phyloP scores from a whole-genome alignment of 1,140 invertebrate genomes.

The Macrobrachium nipponense region DNA sequence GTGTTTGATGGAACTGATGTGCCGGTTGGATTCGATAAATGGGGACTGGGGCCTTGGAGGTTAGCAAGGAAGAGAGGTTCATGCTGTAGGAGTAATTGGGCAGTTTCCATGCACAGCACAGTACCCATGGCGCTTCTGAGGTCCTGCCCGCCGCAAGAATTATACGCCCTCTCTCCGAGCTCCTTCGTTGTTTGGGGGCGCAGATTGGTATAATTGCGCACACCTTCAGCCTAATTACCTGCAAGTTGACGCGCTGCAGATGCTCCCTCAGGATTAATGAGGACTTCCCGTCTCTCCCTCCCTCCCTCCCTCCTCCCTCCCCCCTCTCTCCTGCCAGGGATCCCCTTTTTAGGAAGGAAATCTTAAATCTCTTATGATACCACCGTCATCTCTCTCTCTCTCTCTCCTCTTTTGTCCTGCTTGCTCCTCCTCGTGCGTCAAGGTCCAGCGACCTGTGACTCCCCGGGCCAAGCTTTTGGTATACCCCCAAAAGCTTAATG shows the following conservation, averaged over 20 bases:
- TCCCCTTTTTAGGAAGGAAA: not conserved
- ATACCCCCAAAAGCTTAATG: constrained; percentile 19
- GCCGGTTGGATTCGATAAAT: not conserved
- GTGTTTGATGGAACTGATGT: too few species aligned
- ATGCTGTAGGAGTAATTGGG: not conserved
- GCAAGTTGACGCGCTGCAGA: constrained; percentile 9
- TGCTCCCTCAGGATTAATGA: constrained; percentile 27
- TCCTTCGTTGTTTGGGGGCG: constrained; percentile 33
- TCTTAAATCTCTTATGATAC: too few species aligned
- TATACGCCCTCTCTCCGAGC: constrained; percentile 1
- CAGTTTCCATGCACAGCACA: constrained; percentile 32
- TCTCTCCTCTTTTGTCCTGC: not conserved
- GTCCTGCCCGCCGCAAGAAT: not conserved
- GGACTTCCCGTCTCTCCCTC: not conserved
- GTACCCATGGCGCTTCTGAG: constrained; percentile 23
- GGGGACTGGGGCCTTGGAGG: not conserved
- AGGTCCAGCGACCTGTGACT: not conserved
- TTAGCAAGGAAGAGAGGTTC: not conserved
- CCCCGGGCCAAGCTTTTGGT: not conserved
- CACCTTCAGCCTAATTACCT: constrained; percentile 39
- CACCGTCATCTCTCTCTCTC: not conserved
- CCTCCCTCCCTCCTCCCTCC: not conserved
- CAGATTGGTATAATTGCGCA: constrained; percentile 35
- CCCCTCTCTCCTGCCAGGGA: not conserved
- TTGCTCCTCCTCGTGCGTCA: not conserved